phyloP scores from a whole-genome alignment of 2,888 invertebrate genomes.

The Julus scandinavius region DNA sequence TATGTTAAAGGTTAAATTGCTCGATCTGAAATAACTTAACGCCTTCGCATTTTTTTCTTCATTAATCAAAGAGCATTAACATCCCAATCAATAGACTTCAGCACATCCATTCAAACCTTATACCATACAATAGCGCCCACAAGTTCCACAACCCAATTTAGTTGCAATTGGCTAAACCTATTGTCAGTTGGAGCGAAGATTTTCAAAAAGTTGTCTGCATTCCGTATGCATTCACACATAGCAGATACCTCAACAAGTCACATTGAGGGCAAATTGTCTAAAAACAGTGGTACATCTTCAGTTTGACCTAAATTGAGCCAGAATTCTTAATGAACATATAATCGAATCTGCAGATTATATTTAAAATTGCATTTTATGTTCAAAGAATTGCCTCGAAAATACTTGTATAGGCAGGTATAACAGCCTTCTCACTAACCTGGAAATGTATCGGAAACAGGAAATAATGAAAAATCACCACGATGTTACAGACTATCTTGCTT shows the following conservation, averaged over 20 bases:
- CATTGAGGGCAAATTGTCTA: background rate
- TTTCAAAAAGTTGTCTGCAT: background rate
- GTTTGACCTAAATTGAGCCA: conserved; percentile 1
- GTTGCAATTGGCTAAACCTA: background rate
- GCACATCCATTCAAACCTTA: background rate
- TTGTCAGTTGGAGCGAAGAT: background rate
- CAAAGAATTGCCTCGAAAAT: background rate
- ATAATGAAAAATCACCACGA: background rate
- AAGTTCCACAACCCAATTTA: background rate
- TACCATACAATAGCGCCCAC: background rate
- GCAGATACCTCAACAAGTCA: background rate
- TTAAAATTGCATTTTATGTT: background rate
- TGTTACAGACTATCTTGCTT: too few species aligned
- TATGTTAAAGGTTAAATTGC: conserved; percentile 15
- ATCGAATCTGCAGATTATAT: background rate
- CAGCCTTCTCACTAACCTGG: background rate
- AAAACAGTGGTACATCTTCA: background rate
- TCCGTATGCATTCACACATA: background rate
- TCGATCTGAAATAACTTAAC: background rate
- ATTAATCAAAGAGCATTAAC: conserved; percentile 14
- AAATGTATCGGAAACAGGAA: background rate
- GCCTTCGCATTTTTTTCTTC: background rate
- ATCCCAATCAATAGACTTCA: background rate
- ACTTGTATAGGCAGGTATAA: background rate
- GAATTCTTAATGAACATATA: background rate